Base-by-base conservation (phyloP, 2,113 vertebrate species). In the Helogale parvula region DNA sequence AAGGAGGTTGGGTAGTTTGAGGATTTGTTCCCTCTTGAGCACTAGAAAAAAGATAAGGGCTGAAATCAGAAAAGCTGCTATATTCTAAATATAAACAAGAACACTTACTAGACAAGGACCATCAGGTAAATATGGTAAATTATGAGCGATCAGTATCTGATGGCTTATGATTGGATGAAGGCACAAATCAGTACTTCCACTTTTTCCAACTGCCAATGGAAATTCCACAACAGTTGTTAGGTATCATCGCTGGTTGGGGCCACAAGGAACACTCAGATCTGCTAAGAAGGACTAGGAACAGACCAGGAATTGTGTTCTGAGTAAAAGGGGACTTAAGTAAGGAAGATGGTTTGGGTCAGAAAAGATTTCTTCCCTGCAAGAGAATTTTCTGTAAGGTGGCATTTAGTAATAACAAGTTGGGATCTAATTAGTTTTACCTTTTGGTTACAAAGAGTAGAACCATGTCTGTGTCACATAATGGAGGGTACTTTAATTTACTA, bases 1-100 rank as follows among this genome's bases (percentile, higher is more conserved):
- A 95, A 96, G 16, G n/a, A 90, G 33, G 23, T 68, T 92, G 88
- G 63, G 21, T 27, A 71, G 17, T 94, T 94, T 79, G 76, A 96
- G 77, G 68, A 93, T 90, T 85, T 81, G 14, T 88, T 96, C 38
- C 47, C 19, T 63, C 31, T 96, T 12, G 80, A 63, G 79, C 16
- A 69, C 52, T 93, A 63, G 52, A 92, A 96, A 60, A 71, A 77
- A 92, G 69, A 41, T 41, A 52, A 94, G 79, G n/a, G 23, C 29
- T 47, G 33, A 47, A 96, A 93, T 84, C 23, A 77, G 19, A 66
- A 72, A 80, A 95, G 25, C 15, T 68, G 9, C 45, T 25, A 0
- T 57, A 19, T 72, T 96, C 35, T 93, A 68, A 31, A 35, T 72
- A 38, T 79, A 88, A 71, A 92, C 1, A 76, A 71, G 21, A 92